Base-by-base conservation (phyloP, 2,888 invertebrate species). In the Busseola fusca region DNA sequence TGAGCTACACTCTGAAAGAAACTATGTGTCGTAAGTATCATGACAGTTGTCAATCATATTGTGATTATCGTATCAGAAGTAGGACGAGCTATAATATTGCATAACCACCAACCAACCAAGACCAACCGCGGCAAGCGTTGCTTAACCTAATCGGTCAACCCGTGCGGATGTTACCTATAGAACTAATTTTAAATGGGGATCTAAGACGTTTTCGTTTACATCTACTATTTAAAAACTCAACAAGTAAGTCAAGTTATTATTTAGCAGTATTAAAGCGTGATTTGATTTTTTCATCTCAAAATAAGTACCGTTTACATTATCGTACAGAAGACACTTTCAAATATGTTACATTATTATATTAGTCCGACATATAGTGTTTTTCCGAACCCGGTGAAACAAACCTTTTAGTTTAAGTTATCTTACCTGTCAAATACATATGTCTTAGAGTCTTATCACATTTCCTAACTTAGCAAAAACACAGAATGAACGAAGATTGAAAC, bases 1-100 rank as follows among this genome's bases (percentile, higher is more conserved):
- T 64, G 95, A 95, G 66, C 88, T 95, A 54, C 93, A 93, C 52
- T 90, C 93, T 0, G 93, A 94, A 0, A 84, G 77, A 7, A 88
- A 93, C 77, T 94, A 92, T 63, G 66, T 82, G 6, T 57, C 79
- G 85, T 85, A 30, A 78, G 84, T 74, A 12, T 14, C 3, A 9
- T n/a, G 34, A n/a, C 34, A n/a, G 9, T 21, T 21, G 57, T 34
- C 57, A 34, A 12, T 34, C 14, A 34, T 34, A 30, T 34, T 18
- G 3, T 9, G 18, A 27, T 9, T 9, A 3, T 25, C 14, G 10
- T 25, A 52, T 52, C 14, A 14, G 16, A 52, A 52, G 56, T 27
- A 34, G 18, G 18, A 56, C 27, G 27, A 30, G 0, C 21, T 21
- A 5, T 6, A 30, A 21, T 12, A 6, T 21, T 30, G 12, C 12